Conservation (phyloP, 1,140 invertebrate genomes). For the Aradophagus sp. region DNA sequence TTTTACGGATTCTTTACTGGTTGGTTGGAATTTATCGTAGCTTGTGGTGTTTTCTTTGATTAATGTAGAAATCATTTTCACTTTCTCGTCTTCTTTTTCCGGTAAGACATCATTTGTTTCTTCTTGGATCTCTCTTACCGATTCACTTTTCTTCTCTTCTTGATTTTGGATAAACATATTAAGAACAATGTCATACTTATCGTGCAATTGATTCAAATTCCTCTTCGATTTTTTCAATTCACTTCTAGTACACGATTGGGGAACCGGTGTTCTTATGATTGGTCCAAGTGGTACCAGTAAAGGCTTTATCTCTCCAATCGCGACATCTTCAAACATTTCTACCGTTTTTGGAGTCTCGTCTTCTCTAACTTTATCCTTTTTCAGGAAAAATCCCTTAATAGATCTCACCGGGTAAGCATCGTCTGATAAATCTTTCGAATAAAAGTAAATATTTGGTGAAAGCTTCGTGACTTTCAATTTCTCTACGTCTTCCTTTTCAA, state of each 20-base stretch:
- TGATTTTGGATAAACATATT: slow-evolving; percentile 63
- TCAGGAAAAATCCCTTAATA: slow-evolving; percentile 30
- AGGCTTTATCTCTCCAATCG: slow-evolving; percentile 38
- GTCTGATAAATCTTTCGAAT: slow-evolving; percentile 20
- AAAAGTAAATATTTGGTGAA: slow-evolving; percentile 36
- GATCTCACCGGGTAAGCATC: slow-evolving; percentile 16
- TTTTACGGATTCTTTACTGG: slow-evolving; percentile 42
- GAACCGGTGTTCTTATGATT: slow-evolving; percentile 65
- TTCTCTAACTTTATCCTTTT: not conserved
- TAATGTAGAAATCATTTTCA: not conserved
- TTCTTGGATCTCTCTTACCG: not conserved
- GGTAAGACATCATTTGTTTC: no score
- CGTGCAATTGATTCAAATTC: slow-evolving; percentile 38
- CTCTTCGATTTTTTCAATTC: no score
- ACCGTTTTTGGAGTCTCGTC: not conserved
- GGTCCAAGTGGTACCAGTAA: slow-evolving; percentile 66
- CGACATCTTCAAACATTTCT: slow-evolving; percentile 42
- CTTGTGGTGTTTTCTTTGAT: slow-evolving; percentile 3
- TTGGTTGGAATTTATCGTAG: slow-evolving; percentile 39
- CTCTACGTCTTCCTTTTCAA: slow-evolving; percentile 21
- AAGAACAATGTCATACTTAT: slow-evolving; percentile 65
- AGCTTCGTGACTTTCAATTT: slow-evolving; percentile 34
- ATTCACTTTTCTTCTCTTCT: slow-evolving; percentile 27
- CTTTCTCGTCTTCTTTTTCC: slow-evolving; percentile 2
- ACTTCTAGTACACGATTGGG: slow-evolving; percentile 44